Conservation (phyloP, 2,113 vertebrate genomes). For the Perognathus longimembris region DNA sequence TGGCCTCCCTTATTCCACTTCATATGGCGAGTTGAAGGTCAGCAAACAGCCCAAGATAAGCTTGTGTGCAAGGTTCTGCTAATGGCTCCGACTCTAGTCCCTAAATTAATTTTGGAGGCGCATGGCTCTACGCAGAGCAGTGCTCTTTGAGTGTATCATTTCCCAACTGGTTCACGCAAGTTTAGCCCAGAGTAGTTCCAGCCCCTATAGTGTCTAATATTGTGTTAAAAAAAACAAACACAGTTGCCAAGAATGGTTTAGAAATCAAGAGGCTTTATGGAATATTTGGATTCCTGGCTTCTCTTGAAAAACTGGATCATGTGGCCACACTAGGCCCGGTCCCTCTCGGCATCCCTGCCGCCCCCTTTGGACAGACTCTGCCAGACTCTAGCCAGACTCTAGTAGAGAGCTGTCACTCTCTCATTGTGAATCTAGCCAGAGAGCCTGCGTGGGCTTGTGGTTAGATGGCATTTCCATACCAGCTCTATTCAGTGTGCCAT, state of each 20-base stretch:
- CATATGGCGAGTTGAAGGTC: not conserved
- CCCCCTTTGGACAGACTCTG: not conserved
- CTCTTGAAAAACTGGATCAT: not conserved
- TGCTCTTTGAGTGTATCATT: not conserved
- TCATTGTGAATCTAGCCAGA: not conserved
- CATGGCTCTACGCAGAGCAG: not conserved
- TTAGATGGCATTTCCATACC: not conserved
- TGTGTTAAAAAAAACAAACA: not conserved
- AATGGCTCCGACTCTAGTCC: not conserved
- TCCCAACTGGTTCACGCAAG: not conserved
- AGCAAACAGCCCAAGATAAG: not conserved
- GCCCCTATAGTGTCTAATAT: not conserved
- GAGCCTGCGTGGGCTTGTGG: not conserved
- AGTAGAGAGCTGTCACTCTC: too few species aligned
- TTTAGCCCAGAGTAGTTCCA: not conserved
- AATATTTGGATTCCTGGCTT: slow-evolving; percentile 20
- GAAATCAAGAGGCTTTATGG: not conserved
- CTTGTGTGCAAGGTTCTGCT: too few species aligned
- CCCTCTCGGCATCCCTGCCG: not conserved
- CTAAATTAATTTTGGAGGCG: not conserved
- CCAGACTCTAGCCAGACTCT: not conserved
- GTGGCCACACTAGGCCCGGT: not conserved
- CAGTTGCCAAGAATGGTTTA: not conserved
- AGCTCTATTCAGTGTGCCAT: not conserved
- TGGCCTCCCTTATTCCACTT: not conserved